phyloP scores from a whole-genome alignment of 2,797 vertebrate species.

The Potorous gilbertii region DNA sequence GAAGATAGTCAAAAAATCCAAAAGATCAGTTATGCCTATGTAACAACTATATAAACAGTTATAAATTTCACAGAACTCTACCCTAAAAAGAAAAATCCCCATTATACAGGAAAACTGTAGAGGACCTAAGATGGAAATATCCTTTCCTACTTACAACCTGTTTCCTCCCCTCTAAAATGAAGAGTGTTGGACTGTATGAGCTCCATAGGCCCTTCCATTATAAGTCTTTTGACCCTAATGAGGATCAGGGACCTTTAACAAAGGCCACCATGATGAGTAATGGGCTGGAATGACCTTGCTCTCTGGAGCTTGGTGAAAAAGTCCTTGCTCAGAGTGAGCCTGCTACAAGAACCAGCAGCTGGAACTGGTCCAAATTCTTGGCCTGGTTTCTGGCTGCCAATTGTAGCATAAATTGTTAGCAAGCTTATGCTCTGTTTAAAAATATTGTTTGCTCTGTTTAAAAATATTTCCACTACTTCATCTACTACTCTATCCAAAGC shows the following conservation, averaged over 20 bases:
- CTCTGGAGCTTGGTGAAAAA: slow-evolving; percentile 32
- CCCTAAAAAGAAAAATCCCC: background rate
- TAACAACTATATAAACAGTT: background rate
- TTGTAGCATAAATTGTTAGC: slow-evolving; percentile 13
- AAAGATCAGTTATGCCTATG: background rate
- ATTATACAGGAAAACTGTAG: background rate
- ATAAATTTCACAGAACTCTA: background rate
- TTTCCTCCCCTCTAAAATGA: background rate
- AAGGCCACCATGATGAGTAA: background rate
- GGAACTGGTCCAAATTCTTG: slow-evolving; percentile 29
- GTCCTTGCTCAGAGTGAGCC: background rate
- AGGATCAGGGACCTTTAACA: background rate
- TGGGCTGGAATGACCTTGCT: background rate
- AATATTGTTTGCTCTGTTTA: background rate
- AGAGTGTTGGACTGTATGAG: background rate
- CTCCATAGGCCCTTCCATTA: background rate
- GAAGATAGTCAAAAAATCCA: background rate
- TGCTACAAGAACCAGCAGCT: slow-evolving; percentile 33
- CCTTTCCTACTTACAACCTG: background rate
- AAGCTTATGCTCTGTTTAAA: background rate
- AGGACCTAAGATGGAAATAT: background rate
- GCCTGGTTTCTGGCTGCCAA: background rate
- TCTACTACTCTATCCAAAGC: background rate
- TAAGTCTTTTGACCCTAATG: background rate
- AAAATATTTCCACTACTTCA: slow-evolving; percentile 32